Base-by-base conservation (phyloP, 1,140 invertebrate genomes). In the Helicoverpa armigera region DNA sequence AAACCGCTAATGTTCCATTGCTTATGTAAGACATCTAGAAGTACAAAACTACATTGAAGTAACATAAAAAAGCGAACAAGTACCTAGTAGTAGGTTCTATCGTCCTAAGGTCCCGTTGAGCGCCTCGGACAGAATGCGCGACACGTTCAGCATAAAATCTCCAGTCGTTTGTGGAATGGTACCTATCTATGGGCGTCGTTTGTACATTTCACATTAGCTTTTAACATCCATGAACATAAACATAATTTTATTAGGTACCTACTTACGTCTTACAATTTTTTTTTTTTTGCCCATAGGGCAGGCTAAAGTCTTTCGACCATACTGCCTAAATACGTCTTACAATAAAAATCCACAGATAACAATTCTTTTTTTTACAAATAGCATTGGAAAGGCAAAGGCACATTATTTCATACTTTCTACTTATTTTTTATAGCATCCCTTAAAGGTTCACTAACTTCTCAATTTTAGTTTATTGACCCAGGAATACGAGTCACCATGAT, bases 131-230 rank as follows among this genome's bases (percentile, higher is more conserved):
- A 73, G 70, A 54, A 73, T 73, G 70, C 53, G 58, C 53, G 70
- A 73, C 70, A 73, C 58, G 70, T 58, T 73, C 70, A 73, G 31
- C 53, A 58, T 58, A 73, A 73, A 73, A 73, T 58, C 70, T 73
- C 53, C 58, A 11, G 70, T 58, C 43, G 70, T 73, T 54, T 73
- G 70, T 73, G 70, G 53, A 73, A 73, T 56, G 35, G 54, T 73
- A 58, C 35, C 70, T 58, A 58, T 58, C 70, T 58, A 56, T 31
- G 65, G 48, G n/a, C 11, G 23, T 16, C 14, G 13, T 43, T 23
- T 50, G 43, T 69, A 69, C 43, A 35, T 48, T 48, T 13, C 16
- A 18, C 10, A 31, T 67, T 48, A 35, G 31, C 35, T 65, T 65
- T n/a, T 9, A 43, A 67, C 5, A 67, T 67, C 13, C 13, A 29